A percentile compares a stretch with the other conserved stretches of the same genome.
Conservation (phyloP, 2,888 invertebrate species). For the Acrobasis consociella region DNA sequence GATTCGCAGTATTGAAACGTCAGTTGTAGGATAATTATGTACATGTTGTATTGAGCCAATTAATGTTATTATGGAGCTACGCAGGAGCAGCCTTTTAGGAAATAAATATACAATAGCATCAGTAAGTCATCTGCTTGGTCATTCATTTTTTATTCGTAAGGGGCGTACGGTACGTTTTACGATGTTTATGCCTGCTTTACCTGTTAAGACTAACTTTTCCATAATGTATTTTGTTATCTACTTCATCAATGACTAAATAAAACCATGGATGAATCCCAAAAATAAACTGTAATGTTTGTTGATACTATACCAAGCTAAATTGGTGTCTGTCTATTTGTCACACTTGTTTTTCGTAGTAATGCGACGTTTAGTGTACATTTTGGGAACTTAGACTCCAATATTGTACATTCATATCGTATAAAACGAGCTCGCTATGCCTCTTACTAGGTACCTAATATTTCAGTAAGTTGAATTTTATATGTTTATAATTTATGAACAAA, state of each 20-base stretch:
- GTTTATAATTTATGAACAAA: conserved; percentile 28
- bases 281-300: neutral
- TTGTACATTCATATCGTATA: conserved; percentile 7
- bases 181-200: too few species aligned
- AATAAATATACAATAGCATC: neutral
- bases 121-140: neutral
- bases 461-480: conserved; percentile 22
- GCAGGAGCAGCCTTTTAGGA: conserved; percentile 10
- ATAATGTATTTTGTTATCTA: neutral
- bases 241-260: neutral
- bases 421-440: conserved; percentile 6
- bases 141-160: too few species aligned
- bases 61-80: conserved; percentile 17
- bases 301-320: neutral
- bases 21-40: conserved; percentile 19
- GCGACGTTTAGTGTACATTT: neutral
- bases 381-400: neutral
- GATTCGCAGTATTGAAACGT: conserved; percentile 9
- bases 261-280: neutral
- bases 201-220: too few species aligned
- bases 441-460: conserved; percentile 19
- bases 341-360: too few species aligned
- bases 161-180: too few species aligned
- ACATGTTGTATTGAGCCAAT: conserved; percentile 25
- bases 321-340: too few species aligned